phyloP scores from a whole-genome alignment of 2,888 invertebrate species.

The Sinopyrophorus schimmeli region DNA sequence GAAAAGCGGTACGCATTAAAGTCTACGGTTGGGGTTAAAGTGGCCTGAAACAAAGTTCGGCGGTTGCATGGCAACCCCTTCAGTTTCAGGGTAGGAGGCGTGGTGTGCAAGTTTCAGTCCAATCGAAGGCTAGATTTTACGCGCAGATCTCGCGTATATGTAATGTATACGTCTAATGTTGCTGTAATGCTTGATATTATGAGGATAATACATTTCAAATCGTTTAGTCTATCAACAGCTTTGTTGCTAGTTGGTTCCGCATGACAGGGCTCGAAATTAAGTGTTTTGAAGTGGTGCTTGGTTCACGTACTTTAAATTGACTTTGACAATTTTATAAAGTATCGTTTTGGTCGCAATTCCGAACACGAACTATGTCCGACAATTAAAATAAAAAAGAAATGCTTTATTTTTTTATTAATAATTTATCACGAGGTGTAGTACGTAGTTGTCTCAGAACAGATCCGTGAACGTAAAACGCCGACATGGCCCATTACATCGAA shows the following conservation, averaged over 20 bases:
- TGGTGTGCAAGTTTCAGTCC: slow-evolving; percentile 43
- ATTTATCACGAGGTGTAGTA: too few species aligned
- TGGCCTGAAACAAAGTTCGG: slow-evolving; percentile 20
- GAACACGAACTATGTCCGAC: too few species aligned
- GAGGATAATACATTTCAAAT: slow-evolving; percentile 57
- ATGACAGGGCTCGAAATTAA: slow-evolving; percentile 23
- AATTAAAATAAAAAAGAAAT: too few species aligned
- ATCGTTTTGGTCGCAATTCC: too few species aligned
- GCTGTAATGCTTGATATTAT: slow-evolving; percentile 58
- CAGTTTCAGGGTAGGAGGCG: slow-evolving; percentile 38
- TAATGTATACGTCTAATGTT: slow-evolving; percentile 57
- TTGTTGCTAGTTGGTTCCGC: slow-evolving; percentile 42
- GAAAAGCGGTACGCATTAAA: slow-evolving; percentile 27
- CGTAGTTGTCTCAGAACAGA: too few species aligned
- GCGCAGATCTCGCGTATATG: slow-evolving; percentile 51
- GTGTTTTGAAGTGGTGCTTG: slow-evolving; percentile 11
- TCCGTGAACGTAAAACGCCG: too few species aligned
- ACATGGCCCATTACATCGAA: slow-evolving; percentile 48
- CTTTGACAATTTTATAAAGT: too few species aligned
- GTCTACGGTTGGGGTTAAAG: slow-evolving; percentile 20
- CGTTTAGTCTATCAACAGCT: slow-evolving; percentile 55
- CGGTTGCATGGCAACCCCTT: slow-evolving; percentile 40
- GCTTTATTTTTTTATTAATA: too few species aligned
- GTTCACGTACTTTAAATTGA: slow-evolving; percentile 11
- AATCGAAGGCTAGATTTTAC: slow-evolving; percentile 44